A percentile compares a stretch with the other conserved stretches of the same genome.
Evolutionary conservation across 1,140 invertebrate species (phyloP).

Genomic region (Drosophila sp.): DNA sequence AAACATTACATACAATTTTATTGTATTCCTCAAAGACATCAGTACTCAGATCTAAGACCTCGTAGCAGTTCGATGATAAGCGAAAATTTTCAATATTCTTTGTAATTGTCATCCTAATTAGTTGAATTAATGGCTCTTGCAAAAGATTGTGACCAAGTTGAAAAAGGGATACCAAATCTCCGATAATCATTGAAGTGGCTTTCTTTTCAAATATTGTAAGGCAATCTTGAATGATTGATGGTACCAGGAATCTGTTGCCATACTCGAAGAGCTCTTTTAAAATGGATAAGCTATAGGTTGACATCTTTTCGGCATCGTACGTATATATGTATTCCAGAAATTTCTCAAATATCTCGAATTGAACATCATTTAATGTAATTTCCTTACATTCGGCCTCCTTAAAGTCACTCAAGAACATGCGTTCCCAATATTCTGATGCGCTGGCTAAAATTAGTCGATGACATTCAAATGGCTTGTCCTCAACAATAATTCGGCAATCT

Average conservation of each 20-base stretch:
- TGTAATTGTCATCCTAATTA: not conserved
- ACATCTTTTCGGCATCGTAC: not conserved
- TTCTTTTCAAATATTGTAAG: not conserved
- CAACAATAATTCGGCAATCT: slow-evolving; percentile 33
- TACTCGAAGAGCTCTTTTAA: slow-evolving; percentile 2
- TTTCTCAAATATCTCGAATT: slow-evolving; percentile 5
- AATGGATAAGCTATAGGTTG: not conserved
- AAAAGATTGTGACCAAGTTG: not conserved
- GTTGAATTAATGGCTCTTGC: not conserved
- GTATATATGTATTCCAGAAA: slow-evolving; percentile 29
- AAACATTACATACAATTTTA: not conserved
- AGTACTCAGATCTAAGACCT: not conserved
- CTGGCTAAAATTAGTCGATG: slow-evolving; percentile 31
- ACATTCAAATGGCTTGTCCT: slow-evolving; percentile 18
- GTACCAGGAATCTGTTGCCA: slow-evolving; percentile 22
- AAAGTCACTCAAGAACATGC: slow-evolving; percentile 35
- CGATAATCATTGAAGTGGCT: not conserved
- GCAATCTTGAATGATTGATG: not conserved
- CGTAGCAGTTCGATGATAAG: slow-evolving; percentile 10
- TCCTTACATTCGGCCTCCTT: slow-evolving; percentile 4
- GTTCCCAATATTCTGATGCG: slow-evolving; percentile 40
- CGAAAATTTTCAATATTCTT: not conserved
- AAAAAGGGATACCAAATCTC: slow-evolving; percentile 9
- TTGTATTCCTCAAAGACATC: slow-evolving; percentile 27
- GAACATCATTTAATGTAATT: slow-evolving; percentile 15